Evolutionary conservation across 2,113 vertebrate species (phyloP).

Genomic region (Bothrops jararaca): DNA sequence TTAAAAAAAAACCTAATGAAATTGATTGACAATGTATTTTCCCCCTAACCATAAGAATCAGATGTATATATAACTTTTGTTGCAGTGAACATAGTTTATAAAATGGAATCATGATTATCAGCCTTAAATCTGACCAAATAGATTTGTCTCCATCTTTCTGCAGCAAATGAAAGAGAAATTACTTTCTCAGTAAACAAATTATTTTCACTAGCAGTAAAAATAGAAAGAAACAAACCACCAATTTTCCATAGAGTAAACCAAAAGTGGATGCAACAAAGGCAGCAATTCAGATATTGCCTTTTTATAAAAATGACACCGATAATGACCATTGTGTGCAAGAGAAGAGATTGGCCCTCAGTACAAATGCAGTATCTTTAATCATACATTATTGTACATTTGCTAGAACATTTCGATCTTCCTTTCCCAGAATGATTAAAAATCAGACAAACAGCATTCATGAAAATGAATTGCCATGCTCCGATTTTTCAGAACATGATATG

Average conservation of each 20-base stretch:
- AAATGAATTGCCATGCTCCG: neutral
- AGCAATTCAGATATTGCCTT: neutral
- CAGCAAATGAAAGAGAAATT: neutral
- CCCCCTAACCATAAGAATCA: neutral
- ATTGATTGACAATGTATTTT: neutral
- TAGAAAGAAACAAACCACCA: neutral
- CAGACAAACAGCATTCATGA: neutral
- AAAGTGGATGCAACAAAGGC: neutral
- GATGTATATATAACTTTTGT: neutral
- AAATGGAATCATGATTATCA: neutral
- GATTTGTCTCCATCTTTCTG: neutral
- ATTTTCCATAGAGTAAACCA: neutral
- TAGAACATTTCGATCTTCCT: neutral
- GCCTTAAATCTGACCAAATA: neutral
- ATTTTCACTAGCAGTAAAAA: neutral
- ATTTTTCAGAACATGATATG: neutral
- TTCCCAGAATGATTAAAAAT: neutral
- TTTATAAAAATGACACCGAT: neutral
- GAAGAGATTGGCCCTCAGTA: neutral
- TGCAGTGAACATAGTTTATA: neutral
- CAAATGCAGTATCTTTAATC: neutral
- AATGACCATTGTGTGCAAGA: too few relatives aligned
- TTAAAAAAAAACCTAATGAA: neutral
- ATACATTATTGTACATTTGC: neutral
- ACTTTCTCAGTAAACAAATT: neutral